These are phyloP conservation scores for Drosophila koepferae DNA, from an alignment of 2,888 invertebrate species.

Conservation along the genomic window DNA sequence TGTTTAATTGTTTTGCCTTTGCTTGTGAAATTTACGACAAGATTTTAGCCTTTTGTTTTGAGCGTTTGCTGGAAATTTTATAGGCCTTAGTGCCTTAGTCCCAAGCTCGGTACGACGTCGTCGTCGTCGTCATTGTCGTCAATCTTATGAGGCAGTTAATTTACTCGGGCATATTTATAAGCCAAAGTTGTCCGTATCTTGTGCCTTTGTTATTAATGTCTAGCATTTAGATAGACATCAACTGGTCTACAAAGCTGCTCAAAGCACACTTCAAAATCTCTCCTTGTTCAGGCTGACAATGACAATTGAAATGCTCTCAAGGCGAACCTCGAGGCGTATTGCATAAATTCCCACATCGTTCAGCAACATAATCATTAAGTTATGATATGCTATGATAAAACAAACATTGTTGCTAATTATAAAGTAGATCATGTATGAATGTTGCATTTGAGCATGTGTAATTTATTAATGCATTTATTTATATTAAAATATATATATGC, in stretches of 20 bases:
- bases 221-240: conserved; percentile 50
- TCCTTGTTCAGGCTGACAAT: background rate
- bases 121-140: conserved; percentile 49
- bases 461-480: background rate
- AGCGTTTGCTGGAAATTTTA: conserved; percentile 34
- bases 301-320: conserved; percentile 1
- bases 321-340: background rate
- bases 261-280: conserved; percentile 1
- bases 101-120: conserved; percentile 4
- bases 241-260: conserved; percentile 8
- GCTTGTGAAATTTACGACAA: conserved; percentile 58
- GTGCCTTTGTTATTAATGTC: conserved; percentile 51
- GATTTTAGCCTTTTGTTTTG: conserved; percentile 49
- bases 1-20: conserved; percentile 68
- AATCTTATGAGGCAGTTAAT: conserved; percentile 66
- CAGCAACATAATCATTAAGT: background rate
- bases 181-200: conserved; percentile 24
- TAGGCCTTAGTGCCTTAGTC: conserved; percentile 20
- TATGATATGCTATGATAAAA: background rate
- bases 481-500: background rate
- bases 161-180: conserved; percentile 55
- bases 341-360: background rate
- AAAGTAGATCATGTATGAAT: background rate
- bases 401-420: conserved; percentile 4
- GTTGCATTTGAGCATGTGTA: background rate